A percentile compares a stretch with the other conserved stretches of the same genome.
These are phyloP conservation scores for Conistra vaccinii DNA, from an alignment of 2,888 invertebrate species.

Conservation along the genomic window DNA sequence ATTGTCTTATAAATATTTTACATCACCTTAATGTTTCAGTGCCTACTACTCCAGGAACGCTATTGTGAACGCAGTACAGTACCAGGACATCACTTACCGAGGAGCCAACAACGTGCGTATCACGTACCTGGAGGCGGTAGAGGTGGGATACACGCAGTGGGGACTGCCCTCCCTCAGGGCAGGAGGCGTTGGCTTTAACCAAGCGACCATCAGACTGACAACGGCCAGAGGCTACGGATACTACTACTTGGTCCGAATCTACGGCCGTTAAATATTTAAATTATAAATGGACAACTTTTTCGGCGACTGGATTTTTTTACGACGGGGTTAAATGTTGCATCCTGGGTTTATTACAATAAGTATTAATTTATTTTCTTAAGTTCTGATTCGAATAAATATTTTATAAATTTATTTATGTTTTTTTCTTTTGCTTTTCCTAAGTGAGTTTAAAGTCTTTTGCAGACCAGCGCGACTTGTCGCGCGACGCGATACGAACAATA, in stretches of 20 bases:
- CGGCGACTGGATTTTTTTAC: not conserved
- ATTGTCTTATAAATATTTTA: not conserved
- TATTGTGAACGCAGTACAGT: conserved; percentile 75
- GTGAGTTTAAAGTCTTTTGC: no score
- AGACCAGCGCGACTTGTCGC: no score
- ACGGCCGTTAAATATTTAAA: conserved; percentile 73
- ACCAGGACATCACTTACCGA: conserved; percentile 78
- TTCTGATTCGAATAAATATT: conserved; percentile 14
- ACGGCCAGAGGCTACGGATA: conserved; percentile 79
- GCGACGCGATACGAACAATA: no score
- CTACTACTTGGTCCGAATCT: conserved; percentile 80
- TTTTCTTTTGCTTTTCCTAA: not conserved
- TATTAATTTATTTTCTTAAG: not conserved
- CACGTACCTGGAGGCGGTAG: conserved; percentile 75
- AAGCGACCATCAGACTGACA: conserved; percentile 78
- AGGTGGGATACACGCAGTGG: conserved; percentile 79
- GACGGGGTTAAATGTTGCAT: not conserved
- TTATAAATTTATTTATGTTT: not conserved
- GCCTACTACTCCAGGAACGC: conserved; percentile 62
- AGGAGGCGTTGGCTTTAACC: conserved; percentile 75
- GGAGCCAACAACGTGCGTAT: conserved; percentile 77
- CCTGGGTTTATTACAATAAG: not conserved
- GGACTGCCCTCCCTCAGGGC: conserved; percentile 72
- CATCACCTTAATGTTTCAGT: not conserved
- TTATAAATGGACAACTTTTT: not conserved